A percentile compares a stretch with the other conserved stretches of the same genome.
Evolutionary conservation across 2,113 vertebrate genomes (phyloP).

Genomic region (Aspidoscelis tigris): DNA sequence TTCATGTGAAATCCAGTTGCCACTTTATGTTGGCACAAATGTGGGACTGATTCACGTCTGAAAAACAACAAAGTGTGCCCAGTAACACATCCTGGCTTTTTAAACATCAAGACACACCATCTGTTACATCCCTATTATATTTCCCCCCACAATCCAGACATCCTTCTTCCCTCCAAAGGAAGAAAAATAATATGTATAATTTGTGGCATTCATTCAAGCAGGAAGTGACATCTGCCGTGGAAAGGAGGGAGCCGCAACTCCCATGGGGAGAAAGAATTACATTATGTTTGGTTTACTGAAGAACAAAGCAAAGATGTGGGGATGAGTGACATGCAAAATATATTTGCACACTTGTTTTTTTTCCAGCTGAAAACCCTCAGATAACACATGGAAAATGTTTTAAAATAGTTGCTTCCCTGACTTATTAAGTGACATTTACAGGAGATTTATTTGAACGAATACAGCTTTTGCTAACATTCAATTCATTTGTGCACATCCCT

Average conservation of each 20-base stretch:
- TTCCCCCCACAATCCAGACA: neutral
- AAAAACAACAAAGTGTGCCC: neutral
- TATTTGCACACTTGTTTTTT: conserved; percentile 6
- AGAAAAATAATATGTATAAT: conserved; percentile 13
- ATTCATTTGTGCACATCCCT: too few relatives aligned
- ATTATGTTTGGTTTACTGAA: neutral
- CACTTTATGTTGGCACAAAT: neutral
- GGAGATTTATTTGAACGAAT: neutral
- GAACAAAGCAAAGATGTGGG: neutral
- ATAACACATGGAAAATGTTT: neutral
- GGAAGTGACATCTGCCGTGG: conserved; percentile 5
- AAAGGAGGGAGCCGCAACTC: neutral
- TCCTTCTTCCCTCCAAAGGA: conserved; percentile 9
- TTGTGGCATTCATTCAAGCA: neutral
- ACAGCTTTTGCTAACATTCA: too few relatives aligned
- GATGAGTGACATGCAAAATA: neutral
- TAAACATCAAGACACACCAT: neutral
- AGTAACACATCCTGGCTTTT: neutral
- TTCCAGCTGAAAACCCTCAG: neutral
- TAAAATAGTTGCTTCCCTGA: neutral
- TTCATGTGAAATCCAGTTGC: conserved; percentile 1
- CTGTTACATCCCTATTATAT: neutral
- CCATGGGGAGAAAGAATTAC: neutral
- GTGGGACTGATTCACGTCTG: neutral
- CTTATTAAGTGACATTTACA: neutral